phyloP scores from a whole-genome alignment of 2,888 invertebrate species.

The Taphrorychus bicolor region DNA sequence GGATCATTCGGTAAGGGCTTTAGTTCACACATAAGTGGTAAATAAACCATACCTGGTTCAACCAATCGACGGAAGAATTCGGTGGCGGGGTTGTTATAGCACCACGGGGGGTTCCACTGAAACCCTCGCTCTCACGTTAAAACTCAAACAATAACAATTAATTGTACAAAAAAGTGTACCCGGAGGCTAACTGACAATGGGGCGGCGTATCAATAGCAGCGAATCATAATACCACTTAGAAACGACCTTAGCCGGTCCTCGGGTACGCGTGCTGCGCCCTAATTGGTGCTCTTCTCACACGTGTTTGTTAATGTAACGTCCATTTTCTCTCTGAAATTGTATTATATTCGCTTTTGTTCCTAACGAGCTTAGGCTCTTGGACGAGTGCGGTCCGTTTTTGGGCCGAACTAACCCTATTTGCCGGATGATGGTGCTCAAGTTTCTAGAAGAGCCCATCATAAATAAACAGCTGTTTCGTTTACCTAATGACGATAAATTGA shows the following conservation, averaged over 20 bases:
- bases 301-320: conserved; percentile 44
- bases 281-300: conserved; percentile 53
- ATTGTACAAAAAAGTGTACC: conserved; percentile 38
- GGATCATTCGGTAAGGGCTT: too few relatives aligned
- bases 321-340: conserved; percentile 48
- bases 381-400: conserved; percentile 28
- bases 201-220: conserved; percentile 52
- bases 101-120: conserved; percentile 16
- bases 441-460: conserved; percentile 21
- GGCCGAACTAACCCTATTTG: conserved; percentile 22
- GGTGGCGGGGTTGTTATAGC: conserved; percentile 13
- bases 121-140: conserved; percentile 40
- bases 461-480: background rate
- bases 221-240: conserved; percentile 56
- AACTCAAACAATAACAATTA: conserved; percentile 46
- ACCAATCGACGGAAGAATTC: too few relatives aligned
- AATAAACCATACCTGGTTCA: too few relatives aligned
- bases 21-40: too few relatives aligned
- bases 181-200: conserved; percentile 43
- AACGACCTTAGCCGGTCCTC: conserved; percentile 48
- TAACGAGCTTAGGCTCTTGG: conserved; percentile 39
- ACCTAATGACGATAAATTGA: too few relatives aligned
- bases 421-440: conserved; percentile 7
- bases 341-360: conserved; percentile 47
- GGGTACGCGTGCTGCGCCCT: conserved; percentile 52